Conservation (phyloP, 2,113 vertebrate species). For the Syrmaticus mikado region DNA sequence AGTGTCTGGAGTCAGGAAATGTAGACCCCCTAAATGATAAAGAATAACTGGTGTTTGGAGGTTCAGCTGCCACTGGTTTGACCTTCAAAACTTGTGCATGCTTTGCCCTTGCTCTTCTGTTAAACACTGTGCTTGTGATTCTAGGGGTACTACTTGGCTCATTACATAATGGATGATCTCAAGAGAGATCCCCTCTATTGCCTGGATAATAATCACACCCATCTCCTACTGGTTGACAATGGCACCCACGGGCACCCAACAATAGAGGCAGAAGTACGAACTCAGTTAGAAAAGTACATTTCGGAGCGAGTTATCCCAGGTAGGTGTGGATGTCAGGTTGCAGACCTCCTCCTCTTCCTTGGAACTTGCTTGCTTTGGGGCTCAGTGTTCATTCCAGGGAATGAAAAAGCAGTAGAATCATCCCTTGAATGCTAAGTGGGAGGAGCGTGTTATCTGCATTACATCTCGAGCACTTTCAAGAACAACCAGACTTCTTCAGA, state of each 20-base stretch:
- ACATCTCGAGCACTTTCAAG: neutral
- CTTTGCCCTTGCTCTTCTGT: neutral
- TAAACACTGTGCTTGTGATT: neutral
- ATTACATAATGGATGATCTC: conserved; percentile 82
- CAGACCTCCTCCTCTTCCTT: neutral
- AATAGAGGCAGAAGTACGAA: conserved; percentile 76
- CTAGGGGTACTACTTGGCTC: conserved; percentile 77
- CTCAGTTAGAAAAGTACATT: conserved; percentile 83
- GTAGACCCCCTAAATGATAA: neutral
- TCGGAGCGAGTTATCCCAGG: conserved; percentile 79
- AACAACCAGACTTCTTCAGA: neutral
- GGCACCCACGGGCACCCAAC: conserved; percentile 79
- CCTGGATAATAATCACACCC: conserved; percentile 84
- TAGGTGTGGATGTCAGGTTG: neutral
- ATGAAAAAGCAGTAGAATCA: neutral
- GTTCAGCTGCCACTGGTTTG: neutral
- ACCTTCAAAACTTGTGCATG: neutral
- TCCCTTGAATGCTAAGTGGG: neutral
- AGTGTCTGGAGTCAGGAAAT: neutral
- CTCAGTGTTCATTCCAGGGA: neutral
- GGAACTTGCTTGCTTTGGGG: neutral
- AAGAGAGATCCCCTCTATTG: conserved; percentile 81
- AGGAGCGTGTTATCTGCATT: neutral
- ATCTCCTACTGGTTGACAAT: conserved; percentile 80
- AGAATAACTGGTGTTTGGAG: neutral